Base-by-base conservation (phyloP, 2,888 invertebrate genomes). In the Pherbina coryleti region DNA sequence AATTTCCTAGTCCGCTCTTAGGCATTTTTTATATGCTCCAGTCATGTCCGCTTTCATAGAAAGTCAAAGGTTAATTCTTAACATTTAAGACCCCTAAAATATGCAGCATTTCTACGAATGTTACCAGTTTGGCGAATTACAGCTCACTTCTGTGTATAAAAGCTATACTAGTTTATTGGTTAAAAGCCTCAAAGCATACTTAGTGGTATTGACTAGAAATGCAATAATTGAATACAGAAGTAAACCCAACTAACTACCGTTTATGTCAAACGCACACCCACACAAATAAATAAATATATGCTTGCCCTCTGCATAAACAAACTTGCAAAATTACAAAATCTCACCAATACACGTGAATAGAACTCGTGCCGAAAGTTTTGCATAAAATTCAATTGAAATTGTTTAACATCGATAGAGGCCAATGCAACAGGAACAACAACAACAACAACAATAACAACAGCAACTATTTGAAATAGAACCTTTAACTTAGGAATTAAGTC, bases 391-490 rank as follows among this genome's bases (percentile, higher is more conserved):
- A 64, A 64, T 31, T 34, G 64, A 34, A 64, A 64, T 64, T 34
- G 64, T 64, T 64, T 17, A 44, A 67, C 49, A 67, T 49, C 25
- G 49, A 44, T 19, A 77, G 25, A 57, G 57, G 66, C 64, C 51
- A 53, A 22, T 62, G 57, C 44, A 70, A 53, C 34, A 44, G 60
- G 49, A 74, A 62, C 49, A 60, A 73, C 70, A 25, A 57, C 49
- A 73, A 67, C 66, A 73, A 73, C 60, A 53, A 53, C 57, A 74
- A 67, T 19, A 19, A 34, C 66, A 37, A 34, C 34, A 44, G 14
- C 44, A 44, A 44, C 7, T 44, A 44, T 44, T 44, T 44, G 44
- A 44, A 11, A 44, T 44, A 11, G 11, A 44, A 44, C 44, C 44
- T 44, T 44, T 44, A 44, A 1, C 44, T 44, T 11, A 44, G 44